A percentile compares a stretch with the other conserved stretches of the same genome.
phyloP scores from a whole-genome alignment of 2,888 invertebrate genomes.

The Nephrotoma flavescens region DNA sequence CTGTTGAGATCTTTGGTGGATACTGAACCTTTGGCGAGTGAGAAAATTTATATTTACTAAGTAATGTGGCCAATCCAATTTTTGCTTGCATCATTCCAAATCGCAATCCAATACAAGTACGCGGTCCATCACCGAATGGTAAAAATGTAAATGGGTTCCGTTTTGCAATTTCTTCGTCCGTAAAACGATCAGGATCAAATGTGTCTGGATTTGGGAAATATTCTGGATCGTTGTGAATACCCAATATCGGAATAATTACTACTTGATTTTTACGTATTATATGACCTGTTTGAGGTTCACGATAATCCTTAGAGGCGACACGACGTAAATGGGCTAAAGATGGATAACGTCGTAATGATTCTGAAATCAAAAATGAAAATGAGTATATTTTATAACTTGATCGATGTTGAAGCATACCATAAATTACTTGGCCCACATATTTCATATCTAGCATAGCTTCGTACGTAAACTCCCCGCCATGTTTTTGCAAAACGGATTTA shows the following conservation, averaged over 20 bases:
- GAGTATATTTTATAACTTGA: neutral
- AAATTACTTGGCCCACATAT: conserved; percentile 34
- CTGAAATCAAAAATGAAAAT: conserved; percentile 9
- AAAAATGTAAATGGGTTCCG: conserved; percentile 21
- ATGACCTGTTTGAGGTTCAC: conserved; percentile 15
- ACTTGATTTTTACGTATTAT: conserved; percentile 17
- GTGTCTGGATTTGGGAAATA: conserved; percentile 23
- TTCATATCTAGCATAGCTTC: conserved; percentile 34
- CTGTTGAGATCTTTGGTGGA: neutral
- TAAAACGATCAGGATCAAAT: conserved; percentile 27
- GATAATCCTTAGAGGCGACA: conserved; percentile 26
- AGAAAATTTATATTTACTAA: conserved; percentile 20
- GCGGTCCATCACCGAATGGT: conserved; percentile 25
- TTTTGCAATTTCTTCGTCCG: conserved; percentile 15
- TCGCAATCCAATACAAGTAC: conserved; percentile 26
- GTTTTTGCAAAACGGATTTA: conserved; percentile 21
- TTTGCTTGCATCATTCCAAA: conserved; percentile 27
- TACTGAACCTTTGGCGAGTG: conserved; percentile 11
- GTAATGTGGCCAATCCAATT: conserved; percentile 20
- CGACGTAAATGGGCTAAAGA: conserved; percentile 29
- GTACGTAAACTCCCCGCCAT: conserved; percentile 31
- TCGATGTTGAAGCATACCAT: conserved; percentile 21
- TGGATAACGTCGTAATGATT: conserved; percentile 32
- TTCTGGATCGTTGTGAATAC: conserved; percentile 24
- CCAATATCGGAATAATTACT: conserved; percentile 17